phyloP scores from a whole-genome alignment of 2,797 vertebrate genomes.

The Coreius guichenoti region DNA sequence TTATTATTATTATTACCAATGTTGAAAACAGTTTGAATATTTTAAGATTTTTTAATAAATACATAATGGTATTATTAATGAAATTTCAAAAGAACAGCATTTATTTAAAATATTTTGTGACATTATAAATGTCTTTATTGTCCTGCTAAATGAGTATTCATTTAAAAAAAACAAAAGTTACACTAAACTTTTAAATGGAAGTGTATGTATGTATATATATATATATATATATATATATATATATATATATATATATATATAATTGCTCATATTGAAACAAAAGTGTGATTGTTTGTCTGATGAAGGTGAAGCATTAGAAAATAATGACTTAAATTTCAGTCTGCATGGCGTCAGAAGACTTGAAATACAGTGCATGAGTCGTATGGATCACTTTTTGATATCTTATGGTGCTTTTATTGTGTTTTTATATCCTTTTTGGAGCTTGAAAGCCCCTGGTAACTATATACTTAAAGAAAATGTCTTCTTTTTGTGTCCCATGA shows the following conservation, averaged over 20 bases:
- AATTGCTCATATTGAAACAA: background rate
- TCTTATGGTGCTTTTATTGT: background rate
- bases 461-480: background rate
- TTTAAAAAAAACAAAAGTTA: too few relatives aligned
- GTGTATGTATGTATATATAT: too few relatives aligned
- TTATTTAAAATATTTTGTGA: background rate
- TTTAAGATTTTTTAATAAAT: background rate
- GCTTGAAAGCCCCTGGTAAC: slow-evolving; percentile 4
- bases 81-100: background rate
- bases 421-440: background rate
- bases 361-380: background rate
- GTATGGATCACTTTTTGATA: background rate
- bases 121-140: background rate
- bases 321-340: background rate
- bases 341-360: background rate
- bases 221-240: too few relatives aligned
- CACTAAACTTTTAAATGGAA: too few relatives aligned
- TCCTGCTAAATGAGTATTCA: background rate
- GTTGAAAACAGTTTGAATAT: background rate
- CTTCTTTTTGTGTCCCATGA: background rate
- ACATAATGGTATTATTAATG: background rate
- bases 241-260: background rate
- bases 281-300: background rate
- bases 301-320: background rate
- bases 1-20: background rate